A percentile compares a stretch with the other conserved stretches of the same genome.
Conservation (phyloP, 2,888 invertebrate species). For the Athalia cordata region DNA sequence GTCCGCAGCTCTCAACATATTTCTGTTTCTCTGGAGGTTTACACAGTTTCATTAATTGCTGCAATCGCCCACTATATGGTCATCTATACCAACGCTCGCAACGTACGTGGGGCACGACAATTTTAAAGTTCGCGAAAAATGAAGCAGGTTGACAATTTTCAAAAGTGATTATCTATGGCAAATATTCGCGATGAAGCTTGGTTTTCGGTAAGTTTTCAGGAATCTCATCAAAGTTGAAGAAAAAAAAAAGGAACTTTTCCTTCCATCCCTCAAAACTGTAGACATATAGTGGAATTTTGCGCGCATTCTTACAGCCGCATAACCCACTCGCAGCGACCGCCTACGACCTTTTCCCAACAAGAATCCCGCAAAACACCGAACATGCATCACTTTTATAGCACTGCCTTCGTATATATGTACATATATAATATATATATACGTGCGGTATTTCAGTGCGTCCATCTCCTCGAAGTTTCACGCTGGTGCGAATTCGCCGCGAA, state of each 20-base stretch:
- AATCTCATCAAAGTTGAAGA: too few species aligned
- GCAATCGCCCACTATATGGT: not conserved
- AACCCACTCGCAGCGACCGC: slow-evolving; percentile 16
- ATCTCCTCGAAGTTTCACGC: not conserved
- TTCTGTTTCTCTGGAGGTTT: not conserved
- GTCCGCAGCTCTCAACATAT: too few species aligned
- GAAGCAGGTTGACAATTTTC: not conserved
- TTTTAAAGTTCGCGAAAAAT: not conserved
- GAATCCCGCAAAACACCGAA: slow-evolving; percentile 31
- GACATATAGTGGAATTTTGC: not conserved
- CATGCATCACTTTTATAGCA: slow-evolving; percentile 39
- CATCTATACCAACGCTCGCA: too few species aligned
- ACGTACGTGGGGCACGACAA: too few species aligned
- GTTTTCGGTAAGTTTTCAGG: too few species aligned
- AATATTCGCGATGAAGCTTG: too few species aligned
- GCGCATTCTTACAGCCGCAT: not conserved
- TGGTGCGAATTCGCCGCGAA: too few species aligned
- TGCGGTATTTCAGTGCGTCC: not conserved
- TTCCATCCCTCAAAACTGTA: not conserved
- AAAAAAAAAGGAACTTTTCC: too few species aligned
- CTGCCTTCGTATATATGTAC: slow-evolving; percentile 12
- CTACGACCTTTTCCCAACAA: slow-evolving; percentile 28
- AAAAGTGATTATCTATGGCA: too few species aligned
- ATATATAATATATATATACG: not conserved
- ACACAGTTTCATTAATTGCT: slow-evolving; percentile 20